Conservation (phyloP, 2,888 invertebrate genomes). For the Priocnemis perturbator region DNA sequence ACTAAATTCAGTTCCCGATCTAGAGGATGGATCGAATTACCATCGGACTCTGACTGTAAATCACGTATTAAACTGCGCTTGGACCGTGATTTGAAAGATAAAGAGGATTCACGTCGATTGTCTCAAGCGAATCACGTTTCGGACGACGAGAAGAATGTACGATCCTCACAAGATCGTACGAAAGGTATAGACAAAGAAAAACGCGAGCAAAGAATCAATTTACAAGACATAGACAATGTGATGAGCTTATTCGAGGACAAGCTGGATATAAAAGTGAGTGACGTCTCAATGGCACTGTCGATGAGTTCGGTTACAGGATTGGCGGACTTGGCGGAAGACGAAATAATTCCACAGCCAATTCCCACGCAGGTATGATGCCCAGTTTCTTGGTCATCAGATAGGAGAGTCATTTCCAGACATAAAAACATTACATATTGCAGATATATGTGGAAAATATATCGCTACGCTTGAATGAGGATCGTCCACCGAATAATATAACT, state of each 20-base stretch:
- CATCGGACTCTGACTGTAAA: conserved; percentile 76
- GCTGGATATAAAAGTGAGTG: conserved; percentile 81
- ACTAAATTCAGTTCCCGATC: conserved; percentile 89
- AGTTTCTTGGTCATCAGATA: conserved; percentile 10
- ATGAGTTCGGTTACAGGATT: conserved; percentile 90
- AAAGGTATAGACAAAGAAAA: conserved; percentile 66
- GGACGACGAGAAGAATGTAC: conserved; percentile 46
- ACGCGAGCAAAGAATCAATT: conserved; percentile 68
- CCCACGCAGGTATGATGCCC: conserved; percentile 83
- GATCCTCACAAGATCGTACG: conserved; percentile 50
- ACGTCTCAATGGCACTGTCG: conserved; percentile 82
- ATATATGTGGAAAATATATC: conserved; percentile 85
- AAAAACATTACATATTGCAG: conserved; percentile 75
- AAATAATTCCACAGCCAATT: conserved; percentile 86
- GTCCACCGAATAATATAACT: conserved; percentile 86
- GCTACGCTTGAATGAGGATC: conserved; percentile 88
- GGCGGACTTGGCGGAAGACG: conserved; percentile 91
- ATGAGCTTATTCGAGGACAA: conserved; percentile 76
- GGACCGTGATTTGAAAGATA: conserved; percentile 78
- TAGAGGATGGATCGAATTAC: conserved; percentile 87
- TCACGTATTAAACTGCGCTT: conserved; percentile 80
- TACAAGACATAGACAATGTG: conserved; percentile 74
- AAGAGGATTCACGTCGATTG: conserved; percentile 61
- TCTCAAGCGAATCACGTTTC: conserved; percentile 61
- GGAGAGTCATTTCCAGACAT: neutral